These are phyloP conservation scores for Drosophila quadrilineata DNA, from an alignment of 1,140 invertebrate species.

Conservation along the genomic window DNA sequence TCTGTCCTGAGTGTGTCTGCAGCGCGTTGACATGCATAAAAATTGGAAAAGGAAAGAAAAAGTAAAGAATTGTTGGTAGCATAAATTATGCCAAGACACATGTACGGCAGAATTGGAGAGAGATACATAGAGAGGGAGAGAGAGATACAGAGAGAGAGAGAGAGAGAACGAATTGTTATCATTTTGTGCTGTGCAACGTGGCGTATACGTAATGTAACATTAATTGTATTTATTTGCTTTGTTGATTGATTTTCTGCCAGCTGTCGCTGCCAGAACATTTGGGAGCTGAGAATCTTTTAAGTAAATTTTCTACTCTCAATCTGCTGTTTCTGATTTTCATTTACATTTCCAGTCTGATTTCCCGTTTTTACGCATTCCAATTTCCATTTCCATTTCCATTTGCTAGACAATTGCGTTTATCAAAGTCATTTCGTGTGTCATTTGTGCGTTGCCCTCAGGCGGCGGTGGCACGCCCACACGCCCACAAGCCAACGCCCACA, in stretches of 20 bases:
- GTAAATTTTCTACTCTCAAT: too few species aligned
- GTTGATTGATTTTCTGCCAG: conserved; percentile 61
- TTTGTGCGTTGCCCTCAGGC: conserved; percentile 36
- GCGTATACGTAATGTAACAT: conserved; percentile 72
- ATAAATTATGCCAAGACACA: conserved; percentile 49
- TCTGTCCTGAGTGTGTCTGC: conserved; percentile 8
- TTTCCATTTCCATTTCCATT: conserved; percentile 29
- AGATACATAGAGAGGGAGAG: too few species aligned
- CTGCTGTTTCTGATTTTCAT: not conserved
- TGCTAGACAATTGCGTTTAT: conserved; percentile 67
- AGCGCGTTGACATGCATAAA: conserved; percentile 64
- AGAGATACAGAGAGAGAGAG: not conserved
- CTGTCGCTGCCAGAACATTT: too few species aligned
- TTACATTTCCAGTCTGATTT: conserved; percentile 11
- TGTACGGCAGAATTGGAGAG: not conserved
- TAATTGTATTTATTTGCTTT: conserved; percentile 77
- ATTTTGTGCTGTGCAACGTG: conserved; percentile 21
- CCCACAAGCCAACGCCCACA: conserved; percentile 61
- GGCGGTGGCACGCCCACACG: conserved; percentile 53
- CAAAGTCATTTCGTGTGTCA: conserved; percentile 63
- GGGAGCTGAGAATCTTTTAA: too few species aligned
- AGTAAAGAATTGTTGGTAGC: conserved; percentile 48
- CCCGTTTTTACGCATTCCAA: conserved; percentile 19
- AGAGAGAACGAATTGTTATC: not conserved
- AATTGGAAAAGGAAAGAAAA: too few species aligned